Conservation (phyloP, 2,113 vertebrate genomes). For the Colaptes auratus region DNA sequence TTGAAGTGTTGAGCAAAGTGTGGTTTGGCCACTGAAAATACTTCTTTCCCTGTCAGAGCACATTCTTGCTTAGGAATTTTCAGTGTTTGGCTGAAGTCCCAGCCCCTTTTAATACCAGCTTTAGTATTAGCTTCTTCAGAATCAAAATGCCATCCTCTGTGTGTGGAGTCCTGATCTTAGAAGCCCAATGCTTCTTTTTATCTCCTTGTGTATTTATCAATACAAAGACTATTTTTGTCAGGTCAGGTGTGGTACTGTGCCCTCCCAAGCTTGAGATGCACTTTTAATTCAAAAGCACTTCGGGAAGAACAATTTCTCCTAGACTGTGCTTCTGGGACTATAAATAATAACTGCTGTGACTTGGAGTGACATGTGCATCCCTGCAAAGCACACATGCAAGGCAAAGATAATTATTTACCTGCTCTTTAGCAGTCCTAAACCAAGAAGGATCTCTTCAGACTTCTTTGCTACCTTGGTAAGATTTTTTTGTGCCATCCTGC, state of each 20-base stretch:
- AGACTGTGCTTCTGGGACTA: neutral
- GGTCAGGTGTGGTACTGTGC: neutral
- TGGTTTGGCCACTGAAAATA: neutral
- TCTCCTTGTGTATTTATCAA: too few species aligned
- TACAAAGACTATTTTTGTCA: neutral
- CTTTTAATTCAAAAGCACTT: slow-evolving; percentile 43
- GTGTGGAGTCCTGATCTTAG: neutral
- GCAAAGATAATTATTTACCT: slow-evolving; percentile 1
- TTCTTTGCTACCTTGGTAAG: neutral
- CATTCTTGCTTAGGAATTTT: neutral
- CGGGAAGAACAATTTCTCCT: slow-evolving; percentile 32
- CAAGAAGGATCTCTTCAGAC: neutral
- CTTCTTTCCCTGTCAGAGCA: neutral
- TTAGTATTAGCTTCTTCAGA: neutral
- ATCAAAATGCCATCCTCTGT: neutral
- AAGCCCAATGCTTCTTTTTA: neutral
- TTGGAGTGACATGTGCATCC: neutral
- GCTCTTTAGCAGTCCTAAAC: neutral
- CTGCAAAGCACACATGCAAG: neutral
- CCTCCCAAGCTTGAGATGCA: neutral
- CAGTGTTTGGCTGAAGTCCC: neutral
- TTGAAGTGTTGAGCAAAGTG: neutral
- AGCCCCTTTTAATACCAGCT: neutral
- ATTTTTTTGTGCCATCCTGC: too few species aligned
- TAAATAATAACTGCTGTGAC: slow-evolving; percentile 56